Conservation (phyloP, 2,888 invertebrate genomes). For the Morpho helenor region DNA sequence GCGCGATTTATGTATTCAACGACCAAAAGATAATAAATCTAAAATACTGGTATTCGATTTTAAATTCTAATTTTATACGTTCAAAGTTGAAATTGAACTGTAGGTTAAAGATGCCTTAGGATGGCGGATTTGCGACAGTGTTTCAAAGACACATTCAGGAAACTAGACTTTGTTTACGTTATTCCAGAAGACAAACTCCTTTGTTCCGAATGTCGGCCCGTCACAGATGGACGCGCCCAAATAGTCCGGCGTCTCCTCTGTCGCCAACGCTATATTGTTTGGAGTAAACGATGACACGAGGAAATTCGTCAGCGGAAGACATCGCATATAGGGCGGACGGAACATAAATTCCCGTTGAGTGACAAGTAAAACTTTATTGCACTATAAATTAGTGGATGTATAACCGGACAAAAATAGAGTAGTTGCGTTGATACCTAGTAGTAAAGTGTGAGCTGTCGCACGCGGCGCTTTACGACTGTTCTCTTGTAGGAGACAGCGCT, state of each 20-base stretch:
- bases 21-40: slow-evolving; percentile 41
- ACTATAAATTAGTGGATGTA: slow-evolving; percentile 71
- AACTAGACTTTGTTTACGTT: slow-evolving; percentile 72
- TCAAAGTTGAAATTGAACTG: slow-evolving; percentile 32
- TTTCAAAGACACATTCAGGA: slow-evolving; percentile 52
- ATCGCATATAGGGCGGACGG: slow-evolving; percentile 70
- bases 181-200: slow-evolving; percentile 67
- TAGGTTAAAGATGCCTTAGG: not conserved
- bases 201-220: slow-evolving; percentile 51
- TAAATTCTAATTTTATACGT: slow-evolving; percentile 22
- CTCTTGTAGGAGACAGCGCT: slow-evolving; percentile 13
- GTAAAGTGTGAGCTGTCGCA: slow-evolving; percentile 69
- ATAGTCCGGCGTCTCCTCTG: slow-evolving; percentile 56
- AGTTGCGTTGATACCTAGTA: slow-evolving; percentile 57
- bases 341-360: slow-evolving; percentile 70
- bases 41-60: slow-evolving; percentile 27
- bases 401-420: slow-evolving; percentile 63
- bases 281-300: slow-evolving; percentile 68
- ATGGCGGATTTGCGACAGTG: not conserved
- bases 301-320: slow-evolving; percentile 73
- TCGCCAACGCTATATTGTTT: slow-evolving; percentile 57
- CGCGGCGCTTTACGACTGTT: slow-evolving; percentile 46
- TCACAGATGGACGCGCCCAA: slow-evolving; percentile 60
- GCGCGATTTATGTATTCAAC: slow-evolving; percentile 51
- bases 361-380: slow-evolving; percentile 76